These are phyloP conservation scores for Drosophila simulans DNA, from an alignment of 1,140 invertebrate genomes.

Conservation along the genomic window DNA sequence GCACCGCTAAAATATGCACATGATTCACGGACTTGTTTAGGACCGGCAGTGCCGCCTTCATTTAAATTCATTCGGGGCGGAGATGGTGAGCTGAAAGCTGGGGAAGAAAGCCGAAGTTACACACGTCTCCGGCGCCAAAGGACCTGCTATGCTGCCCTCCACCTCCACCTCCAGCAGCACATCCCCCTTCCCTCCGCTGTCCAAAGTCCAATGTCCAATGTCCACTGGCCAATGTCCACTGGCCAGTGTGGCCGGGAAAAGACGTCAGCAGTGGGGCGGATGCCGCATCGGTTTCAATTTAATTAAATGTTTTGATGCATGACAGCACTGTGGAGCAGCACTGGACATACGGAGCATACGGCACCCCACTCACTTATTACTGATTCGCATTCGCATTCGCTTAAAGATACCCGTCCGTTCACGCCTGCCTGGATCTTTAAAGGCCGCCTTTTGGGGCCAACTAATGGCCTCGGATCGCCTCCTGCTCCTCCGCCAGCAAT, in stretches of 20 bases:
- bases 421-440: conserved; percentile 58
- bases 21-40: conserved; percentile 65
- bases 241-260: conserved; percentile 9
- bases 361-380: conserved; percentile 50
- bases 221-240: background rate
- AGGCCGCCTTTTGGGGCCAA: conserved; percentile 34
- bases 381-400: conserved; percentile 32
- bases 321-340: conserved; percentile 50
- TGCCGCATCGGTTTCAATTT: conserved; percentile 71
- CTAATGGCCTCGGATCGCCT: conserved; percentile 56
- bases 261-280: conserved; percentile 35
- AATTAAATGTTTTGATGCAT: conserved; percentile 83
- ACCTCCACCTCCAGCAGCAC: background rate
- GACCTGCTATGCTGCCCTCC: conserved; percentile 22
- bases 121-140: conserved; percentile 41
- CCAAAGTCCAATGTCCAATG: too few species aligned
- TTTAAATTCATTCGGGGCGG: conserved; percentile 68
- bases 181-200: background rate
- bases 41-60: conserved; percentile 44
- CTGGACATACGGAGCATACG: conserved; percentile 34
- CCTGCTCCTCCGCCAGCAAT: conserved; percentile 47
- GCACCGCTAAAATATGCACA: conserved; percentile 71
- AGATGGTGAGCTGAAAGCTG: conserved; percentile 15
- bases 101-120: conserved; percentile 22
- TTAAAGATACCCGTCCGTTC: conserved; percentile 58